Conservation (phyloP, 2,888 invertebrate species). For the Stenodera caucasica region DNA sequence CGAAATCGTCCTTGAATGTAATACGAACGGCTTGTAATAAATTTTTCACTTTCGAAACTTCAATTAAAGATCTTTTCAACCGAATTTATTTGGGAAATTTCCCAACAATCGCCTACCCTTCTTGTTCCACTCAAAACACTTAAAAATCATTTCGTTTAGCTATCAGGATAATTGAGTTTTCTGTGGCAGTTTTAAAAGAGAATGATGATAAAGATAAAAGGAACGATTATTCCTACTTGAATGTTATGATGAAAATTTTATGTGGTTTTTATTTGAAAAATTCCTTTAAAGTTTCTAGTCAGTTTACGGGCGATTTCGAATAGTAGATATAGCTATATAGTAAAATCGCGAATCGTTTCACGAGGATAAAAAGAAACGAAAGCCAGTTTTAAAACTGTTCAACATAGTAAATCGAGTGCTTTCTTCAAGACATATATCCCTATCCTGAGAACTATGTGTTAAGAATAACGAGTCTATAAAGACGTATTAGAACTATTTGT, state of each 20-base stretch:
- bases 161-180: slow-evolving; percentile 9
- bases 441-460: slow-evolving; percentile 11
- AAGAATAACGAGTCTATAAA: slow-evolving; percentile 41
- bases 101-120: not conserved
- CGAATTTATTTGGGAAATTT: slow-evolving; percentile 2
- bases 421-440: slow-evolving; percentile 33
- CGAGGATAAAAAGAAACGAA: slow-evolving; percentile 30
- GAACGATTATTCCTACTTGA: not conserved
- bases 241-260: slow-evolving; percentile 24
- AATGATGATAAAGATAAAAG: slow-evolving; percentile 5
- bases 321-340: slow-evolving; percentile 27
- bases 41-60: slow-evolving; percentile 15
- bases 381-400: slow-evolving; percentile 32
- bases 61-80: not conserved
- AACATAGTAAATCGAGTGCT: slow-evolving; percentile 33
- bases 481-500: slow-evolving; percentile 47
- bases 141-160: slow-evolving; percentile 1
- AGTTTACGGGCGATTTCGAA: slow-evolving; percentile 30
- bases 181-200: not conserved
- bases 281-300: slow-evolving; percentile 18
- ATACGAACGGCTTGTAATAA: slow-evolving; percentile 6
- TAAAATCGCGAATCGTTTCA: slow-evolving; percentile 30
- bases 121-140: too few relatives aligned
- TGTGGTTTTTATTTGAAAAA: slow-evolving; percentile 23
- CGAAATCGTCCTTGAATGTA: slow-evolving; percentile 12